Evolutionary conservation across 2,797 vertebrate genomes (phyloP).

Genomic region (Chanos chanos): DNA sequence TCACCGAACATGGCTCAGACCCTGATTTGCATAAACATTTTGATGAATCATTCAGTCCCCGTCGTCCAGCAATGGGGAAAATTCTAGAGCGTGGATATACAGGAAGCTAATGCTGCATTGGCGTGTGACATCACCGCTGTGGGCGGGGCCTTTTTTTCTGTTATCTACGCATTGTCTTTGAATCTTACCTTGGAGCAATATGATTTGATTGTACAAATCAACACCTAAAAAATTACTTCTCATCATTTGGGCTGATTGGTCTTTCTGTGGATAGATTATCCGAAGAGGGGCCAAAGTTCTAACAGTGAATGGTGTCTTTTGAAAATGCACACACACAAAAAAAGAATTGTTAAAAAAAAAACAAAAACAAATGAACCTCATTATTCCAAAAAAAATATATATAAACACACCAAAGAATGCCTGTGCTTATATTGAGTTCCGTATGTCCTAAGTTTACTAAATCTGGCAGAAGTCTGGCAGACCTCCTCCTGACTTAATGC

Average conservation of each 20-base stretch:
- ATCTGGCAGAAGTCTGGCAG: too few species aligned
- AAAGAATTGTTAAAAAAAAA: too few species aligned
- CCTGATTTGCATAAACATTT: slow-evolving; percentile 61
- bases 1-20: too few species aligned
- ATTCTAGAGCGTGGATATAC: slow-evolving; percentile 14
- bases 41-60: slow-evolving; percentile 53
- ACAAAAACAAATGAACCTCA: too few species aligned
- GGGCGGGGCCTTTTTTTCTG: slow-evolving; percentile 44
- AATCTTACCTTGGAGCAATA: neutral
- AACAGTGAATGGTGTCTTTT: too few species aligned
- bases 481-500: too few species aligned
- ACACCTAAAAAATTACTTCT: neutral
- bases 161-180: slow-evolving; percentile 33
- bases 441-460: too few species aligned
- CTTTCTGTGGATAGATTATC: neutral
- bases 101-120: slow-evolving; percentile 45
- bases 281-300: neutral
- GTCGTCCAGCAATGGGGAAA: slow-evolving; percentile 27
- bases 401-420: too few species aligned
- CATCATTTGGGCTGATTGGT: neutral
- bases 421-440: too few species aligned
- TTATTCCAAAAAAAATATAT: too few species aligned
- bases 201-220: neutral
- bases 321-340: too few species aligned
- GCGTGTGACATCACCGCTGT: slow-evolving; percentile 16